Base-by-base conservation (phyloP, 2,888 invertebrate genomes). In the Chirona hameri region DNA sequence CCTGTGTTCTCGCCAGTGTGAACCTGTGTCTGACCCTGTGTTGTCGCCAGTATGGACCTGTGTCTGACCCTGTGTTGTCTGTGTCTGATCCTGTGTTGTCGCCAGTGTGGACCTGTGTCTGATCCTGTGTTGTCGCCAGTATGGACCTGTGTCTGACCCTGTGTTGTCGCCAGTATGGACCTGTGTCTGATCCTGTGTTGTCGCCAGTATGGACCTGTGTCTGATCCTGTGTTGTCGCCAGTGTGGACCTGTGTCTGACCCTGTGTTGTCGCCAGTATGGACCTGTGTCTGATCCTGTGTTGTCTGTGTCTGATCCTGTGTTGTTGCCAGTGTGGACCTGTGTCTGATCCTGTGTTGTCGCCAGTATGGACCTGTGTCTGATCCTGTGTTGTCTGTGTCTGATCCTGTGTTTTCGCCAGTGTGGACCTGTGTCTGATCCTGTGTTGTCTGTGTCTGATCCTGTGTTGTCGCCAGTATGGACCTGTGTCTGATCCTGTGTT, bases 241-340 rank as follows among this genome's bases (percentile, higher is more conserved):
- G 95, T n/a, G 91, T 98, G 14, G 91, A 91, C 84, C 92, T 95
- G 48, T 93, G n/a, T n/a, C n/a, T n/a, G n/a, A n/a, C n/a, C n/a
- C n/a, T n/a, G n/a, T n/a, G n/a, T n/a, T n/a, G n/a, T n/a, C n/a
- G n/a, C n/a, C n/a, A n/a, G n/a, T n/a, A n/a, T n/a, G 39, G 39
- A 39, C 7, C 39, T 7, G 4, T 2, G 7, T 39, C 39, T 39
- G 39, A 39, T 7, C 39, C 39, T 39, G 39, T 39, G 7, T 39
- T 39, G 39, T 39, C 39, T 39, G 39, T 39, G 7, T 39, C 39
- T 39, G 39, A 39, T 7, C 39, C 39, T 39, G 39, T 39, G 7
- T 39, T 39, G 39, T 39, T 7, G 7, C 39, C n/a, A n/a, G n/a
- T n/a, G n/a, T 72, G 46, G 55, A 81, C 48, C 55, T 48, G 79